These are phyloP conservation scores for Pogonomyrmex barbatus DNA, from an alignment of 1,140 invertebrate genomes.

Conservation along the genomic window DNA sequence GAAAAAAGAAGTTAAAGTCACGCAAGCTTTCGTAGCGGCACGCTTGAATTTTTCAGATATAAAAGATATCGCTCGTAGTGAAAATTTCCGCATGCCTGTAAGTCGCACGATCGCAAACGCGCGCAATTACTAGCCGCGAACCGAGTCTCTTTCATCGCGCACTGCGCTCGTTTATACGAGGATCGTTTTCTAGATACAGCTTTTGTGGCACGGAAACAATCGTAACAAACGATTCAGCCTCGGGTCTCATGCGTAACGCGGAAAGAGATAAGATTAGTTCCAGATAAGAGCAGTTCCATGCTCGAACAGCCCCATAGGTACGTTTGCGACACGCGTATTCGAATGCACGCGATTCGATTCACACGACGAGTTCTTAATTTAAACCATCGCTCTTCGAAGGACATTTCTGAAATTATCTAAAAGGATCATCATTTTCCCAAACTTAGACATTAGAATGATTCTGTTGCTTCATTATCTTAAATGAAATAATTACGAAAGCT, in stretches of 20 bases:
- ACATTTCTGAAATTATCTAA: background rate
- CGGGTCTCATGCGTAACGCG: background rate
- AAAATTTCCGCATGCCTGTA: conserved; percentile 1
- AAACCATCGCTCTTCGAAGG: background rate
- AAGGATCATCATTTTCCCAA: no score
- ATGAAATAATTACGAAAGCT: background rate
- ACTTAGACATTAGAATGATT: background rate
- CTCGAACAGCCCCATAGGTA: background rate
- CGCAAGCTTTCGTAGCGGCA: conserved; percentile 25
- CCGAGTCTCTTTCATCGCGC: background rate
- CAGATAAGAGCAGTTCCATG: background rate
- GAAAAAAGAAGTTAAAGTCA: background rate
- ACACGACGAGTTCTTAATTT: background rate
- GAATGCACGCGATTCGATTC: background rate
- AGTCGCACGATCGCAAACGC: conserved; percentile 9
- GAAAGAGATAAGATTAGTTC: conserved; percentile 34
- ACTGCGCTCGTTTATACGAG: background rate
- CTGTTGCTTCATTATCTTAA: background rate
- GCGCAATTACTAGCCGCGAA: conserved; percentile 15
- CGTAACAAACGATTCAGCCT: background rate
- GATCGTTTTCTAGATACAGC: conserved; percentile 15
- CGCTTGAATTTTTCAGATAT: conserved; percentile 32
- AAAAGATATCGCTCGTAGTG: background rate
- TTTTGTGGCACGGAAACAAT: background rate
- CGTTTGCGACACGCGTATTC: background rate